Conservation (phyloP, 2,888 invertebrate genomes). For the Dryocosmus kuriphilus region DNA sequence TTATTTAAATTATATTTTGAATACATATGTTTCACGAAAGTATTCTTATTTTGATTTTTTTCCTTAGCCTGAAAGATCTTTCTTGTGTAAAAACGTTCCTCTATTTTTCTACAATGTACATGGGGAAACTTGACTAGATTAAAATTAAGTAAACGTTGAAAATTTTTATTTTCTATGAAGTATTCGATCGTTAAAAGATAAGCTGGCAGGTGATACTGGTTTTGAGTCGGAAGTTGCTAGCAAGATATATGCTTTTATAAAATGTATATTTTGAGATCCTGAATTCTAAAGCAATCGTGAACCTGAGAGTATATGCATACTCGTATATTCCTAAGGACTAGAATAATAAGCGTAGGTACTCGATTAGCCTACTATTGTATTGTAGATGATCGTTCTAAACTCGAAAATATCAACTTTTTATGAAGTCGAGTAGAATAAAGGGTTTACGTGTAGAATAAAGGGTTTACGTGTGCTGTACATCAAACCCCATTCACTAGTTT, state of each 20-base stretch:
- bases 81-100: too few relatives aligned
- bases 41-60: too few relatives aligned
- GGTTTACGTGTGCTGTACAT: conserved; percentile 4
- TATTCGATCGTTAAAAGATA: conserved; percentile 1
- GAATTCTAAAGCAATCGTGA: conserved; percentile 13
- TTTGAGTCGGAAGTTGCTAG: neutral
- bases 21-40: too few relatives aligned
- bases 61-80: too few relatives aligned
- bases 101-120: too few relatives aligned
- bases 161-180: too few relatives aligned
- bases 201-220: too few relatives aligned
- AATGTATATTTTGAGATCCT: neutral
- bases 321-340: neutral
- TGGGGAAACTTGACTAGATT: too few relatives aligned
- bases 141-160: too few relatives aligned
- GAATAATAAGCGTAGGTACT: neutral
- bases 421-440: conserved; percentile 47
- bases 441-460: conserved; percentile 46
- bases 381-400: conserved; percentile 49
- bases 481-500: neutral
- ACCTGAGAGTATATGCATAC: neutral
- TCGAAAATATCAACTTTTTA: conserved; percentile 56
- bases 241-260: conserved; percentile 1
- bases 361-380: neutral
- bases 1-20: too few relatives aligned